phyloP scores from a whole-genome alignment of 1,140 invertebrate species.

The Caerostris darwini region DNA sequence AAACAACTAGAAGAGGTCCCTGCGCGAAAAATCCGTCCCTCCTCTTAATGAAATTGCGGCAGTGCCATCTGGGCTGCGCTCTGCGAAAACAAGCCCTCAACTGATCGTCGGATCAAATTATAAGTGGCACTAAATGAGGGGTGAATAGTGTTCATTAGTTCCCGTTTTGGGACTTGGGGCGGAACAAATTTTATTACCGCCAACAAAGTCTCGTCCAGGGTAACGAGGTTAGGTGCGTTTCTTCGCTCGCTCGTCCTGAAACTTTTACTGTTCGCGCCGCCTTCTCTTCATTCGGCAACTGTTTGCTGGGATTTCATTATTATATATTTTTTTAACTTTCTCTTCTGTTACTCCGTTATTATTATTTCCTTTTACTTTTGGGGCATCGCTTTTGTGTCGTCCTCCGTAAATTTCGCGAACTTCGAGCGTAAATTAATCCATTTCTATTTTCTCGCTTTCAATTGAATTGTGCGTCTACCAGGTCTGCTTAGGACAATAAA shows the following conservation, averaged over 20 bases:
- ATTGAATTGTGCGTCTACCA: not conserved
- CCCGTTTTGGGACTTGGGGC: constrained; percentile 70
- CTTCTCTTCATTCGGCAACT: not conserved
- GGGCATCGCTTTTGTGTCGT: constrained; percentile 32
- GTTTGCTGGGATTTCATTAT: not conserved
- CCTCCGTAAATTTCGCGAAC: not conserved
- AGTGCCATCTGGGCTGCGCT: constrained; percentile 46
- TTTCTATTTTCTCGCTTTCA: constrained; percentile 47
- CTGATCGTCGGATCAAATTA: constrained; percentile 74
- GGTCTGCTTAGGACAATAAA: not conserved
- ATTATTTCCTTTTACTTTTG: constrained; percentile 60
- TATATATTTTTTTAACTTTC: constrained; percentile 39
- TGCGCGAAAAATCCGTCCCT: constrained; percentile 65
- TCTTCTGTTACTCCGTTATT: not conserved
- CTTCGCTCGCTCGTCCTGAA: constrained; percentile 45
- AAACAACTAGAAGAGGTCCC: constrained; percentile 67
- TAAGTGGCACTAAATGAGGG: constrained; percentile 74
- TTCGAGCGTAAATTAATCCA: constrained; percentile 67
- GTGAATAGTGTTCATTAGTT: constrained; percentile 76
- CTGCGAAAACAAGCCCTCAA: constrained; percentile 62
- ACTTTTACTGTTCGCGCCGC: constrained; percentile 63
- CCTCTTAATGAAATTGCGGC: constrained; percentile 70
- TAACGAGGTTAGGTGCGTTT: constrained; percentile 71
- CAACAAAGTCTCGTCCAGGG: constrained; percentile 53
- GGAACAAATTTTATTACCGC: constrained; percentile 76